phyloP scores from a whole-genome alignment of 2,113 vertebrate species.

The Scophthalmus maximus region DNA sequence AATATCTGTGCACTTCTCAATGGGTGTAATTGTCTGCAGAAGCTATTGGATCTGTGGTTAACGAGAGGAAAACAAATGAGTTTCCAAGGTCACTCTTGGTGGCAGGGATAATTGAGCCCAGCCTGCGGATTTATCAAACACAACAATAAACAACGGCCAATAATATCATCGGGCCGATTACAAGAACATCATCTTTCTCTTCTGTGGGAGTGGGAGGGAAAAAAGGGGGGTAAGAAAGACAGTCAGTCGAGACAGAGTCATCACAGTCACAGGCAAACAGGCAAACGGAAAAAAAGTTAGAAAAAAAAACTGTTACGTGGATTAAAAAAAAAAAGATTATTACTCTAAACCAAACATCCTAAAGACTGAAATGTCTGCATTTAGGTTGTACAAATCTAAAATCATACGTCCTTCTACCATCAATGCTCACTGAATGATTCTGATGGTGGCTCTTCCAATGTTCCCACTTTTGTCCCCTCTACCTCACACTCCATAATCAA shows the following conservation, averaged over 20 bases:
- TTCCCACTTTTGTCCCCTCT: not conserved
- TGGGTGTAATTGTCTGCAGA: slow-evolving; percentile 59
- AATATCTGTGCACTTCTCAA: slow-evolving; percentile 24
- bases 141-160: slow-evolving; percentile 78
- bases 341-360: no score
- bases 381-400: not conserved
- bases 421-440: not conserved
- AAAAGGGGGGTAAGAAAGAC: slow-evolving; percentile 2
- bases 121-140: slow-evolving; percentile 79
- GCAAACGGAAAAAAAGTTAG: no score
- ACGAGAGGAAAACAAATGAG: slow-evolving; percentile 80
- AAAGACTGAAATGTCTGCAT: no score
- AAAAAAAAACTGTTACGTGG: no score
- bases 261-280: not conserved
- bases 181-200: slow-evolving; percentile 49
- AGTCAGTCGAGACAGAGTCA: not conserved
- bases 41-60: slow-evolving; percentile 75
- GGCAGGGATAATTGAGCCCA: slow-evolving; percentile 75
- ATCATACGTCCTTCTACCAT: no score
- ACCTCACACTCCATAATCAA: not conserved
- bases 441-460: not conserved
- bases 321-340: no score
- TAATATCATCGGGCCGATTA: slow-evolving; percentile 71
- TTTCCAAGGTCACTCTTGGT: slow-evolving; percentile 82
- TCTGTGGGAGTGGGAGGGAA: slow-evolving; percentile 9